Evolutionary conservation across 2,888 invertebrate genomes (phyloP).

Genomic region (Antheraea yamamai): DNA sequence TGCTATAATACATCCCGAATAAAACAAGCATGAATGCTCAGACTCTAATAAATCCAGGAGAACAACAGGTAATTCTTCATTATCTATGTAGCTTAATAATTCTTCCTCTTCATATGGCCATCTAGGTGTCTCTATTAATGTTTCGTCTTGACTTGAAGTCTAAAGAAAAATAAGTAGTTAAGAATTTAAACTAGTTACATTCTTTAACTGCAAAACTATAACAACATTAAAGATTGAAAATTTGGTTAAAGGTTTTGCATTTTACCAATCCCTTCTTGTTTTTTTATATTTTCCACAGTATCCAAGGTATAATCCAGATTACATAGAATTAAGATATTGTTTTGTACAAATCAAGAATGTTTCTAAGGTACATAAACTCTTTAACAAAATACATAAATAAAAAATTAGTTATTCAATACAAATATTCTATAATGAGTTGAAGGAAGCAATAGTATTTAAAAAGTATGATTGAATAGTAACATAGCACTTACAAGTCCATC

Average conservation of each 20-base stretch:
- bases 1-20: slow-evolving; percentile 95
- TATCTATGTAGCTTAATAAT: slow-evolving; percentile 92
- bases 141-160: slow-evolving; percentile 80
- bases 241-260: too few relatives aligned
- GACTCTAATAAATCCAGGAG: slow-evolving; percentile 92
- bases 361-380: background rate
- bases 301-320: too few relatives aligned
- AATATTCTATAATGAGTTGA: background rate
- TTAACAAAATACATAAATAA: background rate
- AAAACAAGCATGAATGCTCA: slow-evolving; percentile 92
- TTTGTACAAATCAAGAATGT: too few relatives aligned
- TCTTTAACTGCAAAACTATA: background rate
- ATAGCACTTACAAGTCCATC: slow-evolving; percentile 70
- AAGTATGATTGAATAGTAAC: background rate
- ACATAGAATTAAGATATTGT: too few relatives aligned
- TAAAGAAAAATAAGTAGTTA: slow-evolving; percentile 24
- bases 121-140: slow-evolving; percentile 88
- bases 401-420: background rate
- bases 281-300: too few relatives aligned
- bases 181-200: background rate
- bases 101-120: slow-evolving; percentile 96
- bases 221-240: too few relatives aligned
- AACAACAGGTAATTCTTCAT: slow-evolving; percentile 94
- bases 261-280: background rate
- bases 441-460: background rate